Evolutionary conservation across 2,113 vertebrate genomes (phyloP), one percentile per base, ranked within the genome.

Genomic region (Phylloscopus whistleri): DNA sequence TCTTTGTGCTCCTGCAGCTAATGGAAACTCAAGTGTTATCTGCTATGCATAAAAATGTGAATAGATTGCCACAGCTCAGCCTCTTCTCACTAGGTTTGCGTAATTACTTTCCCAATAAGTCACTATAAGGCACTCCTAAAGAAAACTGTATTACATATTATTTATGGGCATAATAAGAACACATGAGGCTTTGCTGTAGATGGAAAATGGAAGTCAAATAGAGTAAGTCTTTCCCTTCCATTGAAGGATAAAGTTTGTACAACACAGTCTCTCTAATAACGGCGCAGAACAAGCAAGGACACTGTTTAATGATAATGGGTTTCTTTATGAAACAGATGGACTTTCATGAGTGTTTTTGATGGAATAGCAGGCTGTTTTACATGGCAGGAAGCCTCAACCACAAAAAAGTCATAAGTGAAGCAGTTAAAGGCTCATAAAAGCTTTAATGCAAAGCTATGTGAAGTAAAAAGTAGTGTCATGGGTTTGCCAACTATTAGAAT

Each of bases 11-110:
- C 84, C 84, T 95, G 73, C 68, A 79, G 82, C 66, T 94, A 95
- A 94, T 82, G 75, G 86, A 97, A 85, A 28, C 39, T 82, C 60
- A 92, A 91, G 69, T 94, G 94, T 79, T 95, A 86, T 89, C 60
- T 92, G 35, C 46, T 56, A 68, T 55, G 84, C 58, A 85, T 82
- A 95, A 87, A 79, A 72, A 75, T 75, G 58, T 82, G 55, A 86
- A 95, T 91, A 96, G 90, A 96, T 94, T 93, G 44, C 56, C 84
- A 58, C 43, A 87, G 31, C 37, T 95, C 63, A 91, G 90, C 22
- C 35, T 83, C 83, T 93, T 93, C 55, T 84, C 72, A 67, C 48
- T 84, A 49, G 41, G 18, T 80, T 84, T 80, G 55, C 10, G 46
- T 79, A 93, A 91, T 93, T 95, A 66, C 49, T 75, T 92, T 91